Evolutionary conservation across 2,888 invertebrate genomes (phyloP), one percentile per base, ranked within the genome.

Genomic region (Tetranychus piercei): DNA sequence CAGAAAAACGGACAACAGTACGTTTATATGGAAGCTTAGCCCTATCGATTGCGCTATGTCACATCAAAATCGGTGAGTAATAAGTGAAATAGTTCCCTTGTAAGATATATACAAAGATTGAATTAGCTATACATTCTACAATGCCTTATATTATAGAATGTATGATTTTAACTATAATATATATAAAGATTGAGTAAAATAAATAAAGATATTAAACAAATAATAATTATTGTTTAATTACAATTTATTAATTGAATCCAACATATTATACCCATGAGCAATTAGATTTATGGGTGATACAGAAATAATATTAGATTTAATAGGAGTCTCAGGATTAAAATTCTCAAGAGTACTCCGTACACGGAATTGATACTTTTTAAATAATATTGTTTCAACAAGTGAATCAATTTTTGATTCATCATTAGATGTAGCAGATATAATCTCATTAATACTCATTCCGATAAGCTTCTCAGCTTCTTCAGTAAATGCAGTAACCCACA

Each of bases 401-500:
- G 86, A 85, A 73, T 87, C 84, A 81, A 88, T 90, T 6, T 84
- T 86, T 1, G 86, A 85, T 76, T 87, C 86, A 83, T 91, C 9
- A 8, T 45, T 6, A 9, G 7, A 8, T 45, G 6, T 45, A 6
- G 9, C 9, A 45, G 77, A 43, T 88, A 94, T 95, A 44, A 96
- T 84, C 78, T 91, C 89, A 65, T 90, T 87, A 0, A 92, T 86
- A 74, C 84, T 85, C n/a, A 6, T 34, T 6, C 88, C 89, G 34
- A 95, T 81, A 77, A 96, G 83, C 75, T 87, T 85, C 81, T 94
- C 93, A 0, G 89, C 92, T 44, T 88, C 74, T 34, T 85, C 84
- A 76, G 89, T 91, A 84, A 99, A 99, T 77, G 91, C 88, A 1
- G 94, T 95, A 9, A 90, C 88, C 89, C 96, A 96, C 78, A 90